Conservation (phyloP, 2,797 vertebrate genomes). For the Oreochromis mossambicus region DNA sequence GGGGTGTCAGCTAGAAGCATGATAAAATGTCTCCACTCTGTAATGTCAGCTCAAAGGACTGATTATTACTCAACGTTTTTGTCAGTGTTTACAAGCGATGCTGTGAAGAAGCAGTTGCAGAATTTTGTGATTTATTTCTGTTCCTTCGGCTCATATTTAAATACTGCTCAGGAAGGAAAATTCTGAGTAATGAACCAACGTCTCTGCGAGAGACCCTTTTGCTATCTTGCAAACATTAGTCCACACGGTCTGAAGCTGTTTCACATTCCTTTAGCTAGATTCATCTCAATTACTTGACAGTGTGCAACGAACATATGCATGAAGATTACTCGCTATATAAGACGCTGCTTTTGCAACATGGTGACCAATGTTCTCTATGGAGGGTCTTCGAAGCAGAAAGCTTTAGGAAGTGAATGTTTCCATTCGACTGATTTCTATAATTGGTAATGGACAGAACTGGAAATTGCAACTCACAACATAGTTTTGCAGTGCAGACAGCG, state of each 20-base stretch:
- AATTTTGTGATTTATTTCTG: background rate
- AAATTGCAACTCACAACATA: background rate
- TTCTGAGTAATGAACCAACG: background rate
- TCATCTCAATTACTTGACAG: background rate
- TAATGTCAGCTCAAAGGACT: background rate
- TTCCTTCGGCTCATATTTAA: background rate
- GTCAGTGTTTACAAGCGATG: background rate
- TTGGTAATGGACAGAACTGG: background rate
- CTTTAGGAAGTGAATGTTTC: background rate
- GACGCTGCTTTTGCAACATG: background rate
- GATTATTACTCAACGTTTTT: background rate
- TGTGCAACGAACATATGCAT: background rate
- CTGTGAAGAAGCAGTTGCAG: background rate
- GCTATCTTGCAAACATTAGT: background rate
- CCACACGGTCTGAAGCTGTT: background rate
- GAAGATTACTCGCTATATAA: background rate
- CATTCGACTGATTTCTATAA: background rate
- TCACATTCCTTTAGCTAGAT: background rate
- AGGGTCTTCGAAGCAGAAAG: background rate
- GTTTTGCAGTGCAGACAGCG: background rate
- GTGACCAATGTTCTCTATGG: background rate
- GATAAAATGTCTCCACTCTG: background rate
- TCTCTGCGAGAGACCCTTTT: background rate
- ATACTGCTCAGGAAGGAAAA: conserved; percentile 8
- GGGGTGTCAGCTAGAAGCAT: background rate